Evolutionary conservation across 2,888 invertebrate species (phyloP).

Genomic region (Formica aserva): DNA sequence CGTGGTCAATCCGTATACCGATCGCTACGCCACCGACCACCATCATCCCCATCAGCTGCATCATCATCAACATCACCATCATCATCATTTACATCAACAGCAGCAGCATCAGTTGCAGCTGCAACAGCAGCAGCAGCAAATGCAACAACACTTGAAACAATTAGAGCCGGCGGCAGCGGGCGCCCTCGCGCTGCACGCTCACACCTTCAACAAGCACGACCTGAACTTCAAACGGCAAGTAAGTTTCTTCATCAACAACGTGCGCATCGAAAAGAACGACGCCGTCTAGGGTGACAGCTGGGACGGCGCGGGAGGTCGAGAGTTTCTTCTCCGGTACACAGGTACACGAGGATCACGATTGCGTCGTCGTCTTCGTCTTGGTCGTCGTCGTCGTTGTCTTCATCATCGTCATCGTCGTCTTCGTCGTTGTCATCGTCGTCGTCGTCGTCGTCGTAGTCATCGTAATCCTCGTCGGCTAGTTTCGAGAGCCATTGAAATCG

Average conservation of each 20-base stretch:
- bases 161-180: constrained; percentile 84
- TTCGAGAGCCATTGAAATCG: constrained; percentile 24
- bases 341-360: constrained; percentile 39
- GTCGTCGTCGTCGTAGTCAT: constrained; percentile 19
- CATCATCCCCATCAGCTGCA: constrained; percentile 75
- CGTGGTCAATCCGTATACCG: constrained; percentile 83
- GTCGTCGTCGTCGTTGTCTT: constrained; percentile 15
- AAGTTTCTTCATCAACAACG: constrained; percentile 94
- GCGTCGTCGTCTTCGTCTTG: constrained; percentile 25
- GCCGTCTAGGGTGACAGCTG: constrained; percentile 76
- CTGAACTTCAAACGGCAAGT: constrained; percentile 93
- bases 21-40: constrained; percentile 76
- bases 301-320: constrained; percentile 55
- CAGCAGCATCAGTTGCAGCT: constrained; percentile 75
- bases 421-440: constrained; percentile 32
- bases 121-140: constrained; percentile 77
- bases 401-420: constrained; percentile 30
- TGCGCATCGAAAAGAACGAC: constrained; percentile 91
- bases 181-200: constrained; percentile 84
- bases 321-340: constrained; percentile 28
- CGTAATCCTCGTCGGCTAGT: constrained; percentile 30
- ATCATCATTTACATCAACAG: constrained; percentile 75
- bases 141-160: constrained; percentile 82
- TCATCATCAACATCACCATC: constrained; percentile 84
- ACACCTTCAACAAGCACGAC: constrained; percentile 89